Base-by-base conservation (phyloP, 1,140 invertebrate genomes). In the Oncopeltus fasciatus region DNA sequence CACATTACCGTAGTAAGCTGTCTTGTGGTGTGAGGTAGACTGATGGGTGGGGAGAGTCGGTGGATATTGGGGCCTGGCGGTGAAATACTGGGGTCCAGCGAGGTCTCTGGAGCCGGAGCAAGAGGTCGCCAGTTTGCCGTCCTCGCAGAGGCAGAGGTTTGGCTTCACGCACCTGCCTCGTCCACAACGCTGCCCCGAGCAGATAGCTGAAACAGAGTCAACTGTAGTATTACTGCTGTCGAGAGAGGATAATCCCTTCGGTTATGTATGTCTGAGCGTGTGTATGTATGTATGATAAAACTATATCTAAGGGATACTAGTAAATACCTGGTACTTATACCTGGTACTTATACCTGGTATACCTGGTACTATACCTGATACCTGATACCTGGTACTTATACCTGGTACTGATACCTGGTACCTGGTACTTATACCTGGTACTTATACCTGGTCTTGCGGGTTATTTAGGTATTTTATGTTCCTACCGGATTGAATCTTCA, bases 101-200 rank as follows among this genome's bases (percentile, higher is more conserved):
- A n/a, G n/a, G n/a, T n/a, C n/a, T n/a, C n/a, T n/a, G n/a, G n/a
- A n/a, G 20, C 14, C 3, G 12, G 47, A 12, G 44, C 59, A 66
- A 20, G 74, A 73, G 3, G 80, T 73, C 38, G 78, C 75, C 43
- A 83, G 76, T 0, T 75, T 70, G 21, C 83, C 83, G 38, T 80
- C 81, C 5, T 84, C 80, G 70, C 90, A 92, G 18, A 85, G 74
- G 72, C 90, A 93, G 62, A 89, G 75, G 72, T 91, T 91, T 1
- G 90, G 90, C 67, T 83, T 83, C 38, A 91, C 80, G 69, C 90
- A 93, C 57, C 81, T 77, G 27, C 88, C 88, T 29, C 77, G 69
- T 0, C 81, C 83, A 73, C 90, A 92, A 51, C 82, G 77, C 68
- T 82, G 77, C 24, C 47, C 47, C 11, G 78, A 74, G 70, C 88